phyloP scores from a whole-genome alignment of 1,140 invertebrate genomes.

The Ericerus pela region DNA sequence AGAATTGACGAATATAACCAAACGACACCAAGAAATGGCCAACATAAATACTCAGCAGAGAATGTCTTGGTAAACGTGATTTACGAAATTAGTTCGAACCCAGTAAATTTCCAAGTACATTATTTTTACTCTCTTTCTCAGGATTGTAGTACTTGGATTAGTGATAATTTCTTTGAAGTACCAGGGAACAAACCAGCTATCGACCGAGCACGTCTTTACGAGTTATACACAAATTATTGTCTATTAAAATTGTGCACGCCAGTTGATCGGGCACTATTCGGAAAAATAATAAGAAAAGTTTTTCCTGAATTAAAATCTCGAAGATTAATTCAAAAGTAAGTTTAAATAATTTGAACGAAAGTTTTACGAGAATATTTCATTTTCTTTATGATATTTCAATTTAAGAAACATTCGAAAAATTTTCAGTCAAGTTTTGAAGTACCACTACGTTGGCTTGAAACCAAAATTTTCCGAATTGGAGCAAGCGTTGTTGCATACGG shows the following conservation, averaged over 20 bases:
- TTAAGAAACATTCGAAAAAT: neutral
- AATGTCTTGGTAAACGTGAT: neutral
- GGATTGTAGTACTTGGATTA: slow-evolving; percentile 6
- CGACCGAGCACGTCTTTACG: neutral
- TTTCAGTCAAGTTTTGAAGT: slow-evolving; percentile 3
- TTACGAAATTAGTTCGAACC: neutral
- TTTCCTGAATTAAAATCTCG: slow-evolving; percentile 2
- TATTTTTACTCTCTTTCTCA: neutral
- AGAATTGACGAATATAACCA: neutral
- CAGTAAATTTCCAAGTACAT: neutral
- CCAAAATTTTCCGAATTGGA: neutral
- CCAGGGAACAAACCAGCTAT: slow-evolving; percentile 3
- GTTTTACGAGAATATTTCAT: neutral
- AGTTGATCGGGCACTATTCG: neutral
- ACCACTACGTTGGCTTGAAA: slow-evolving; percentile 2
- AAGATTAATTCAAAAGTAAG: slow-evolving; percentile 6
- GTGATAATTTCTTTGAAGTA: neutral
- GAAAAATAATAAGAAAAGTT: slow-evolving; percentile 5
- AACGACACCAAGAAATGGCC: neutral
- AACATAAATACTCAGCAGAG: neutral
- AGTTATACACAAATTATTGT: slow-evolving; percentile 2
- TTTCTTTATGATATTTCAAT: neutral
- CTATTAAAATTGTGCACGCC: slow-evolving; percentile 3
- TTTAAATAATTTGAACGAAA: neutral
- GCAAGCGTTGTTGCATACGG: neutral